These are phyloP conservation scores for Thecophora atra DNA, from an alignment of 2,888 invertebrate species.

Conservation along the genomic window DNA sequence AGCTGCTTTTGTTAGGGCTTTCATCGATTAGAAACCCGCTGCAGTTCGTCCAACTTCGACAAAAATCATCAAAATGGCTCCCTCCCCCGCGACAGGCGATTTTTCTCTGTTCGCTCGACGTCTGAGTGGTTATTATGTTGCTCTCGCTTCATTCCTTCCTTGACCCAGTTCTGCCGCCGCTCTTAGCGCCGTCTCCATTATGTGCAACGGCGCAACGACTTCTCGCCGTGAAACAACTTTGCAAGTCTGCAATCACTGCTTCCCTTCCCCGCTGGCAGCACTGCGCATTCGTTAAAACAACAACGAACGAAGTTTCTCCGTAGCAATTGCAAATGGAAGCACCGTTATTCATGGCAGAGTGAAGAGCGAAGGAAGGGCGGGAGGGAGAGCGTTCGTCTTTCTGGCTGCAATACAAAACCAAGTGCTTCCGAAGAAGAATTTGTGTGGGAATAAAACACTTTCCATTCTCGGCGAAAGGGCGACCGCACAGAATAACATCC, in stretches of 20 bases:
- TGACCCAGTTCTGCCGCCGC: slow-evolving; percentile 23
- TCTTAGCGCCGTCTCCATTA: slow-evolving; percentile 26
- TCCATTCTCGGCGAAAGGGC: slow-evolving; percentile 26
- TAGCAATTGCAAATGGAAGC: not conserved
- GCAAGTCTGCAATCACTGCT: not conserved
- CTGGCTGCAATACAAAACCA: slow-evolving; percentile 11
- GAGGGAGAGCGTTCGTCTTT: not conserved
- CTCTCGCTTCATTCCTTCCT: not conserved
- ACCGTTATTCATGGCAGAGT: not conserved
- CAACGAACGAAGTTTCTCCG: not conserved
- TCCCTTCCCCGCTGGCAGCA: not conserved
- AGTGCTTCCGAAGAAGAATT: not conserved
- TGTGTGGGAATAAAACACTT: slow-evolving; percentile 36
- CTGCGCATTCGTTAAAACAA: not conserved
- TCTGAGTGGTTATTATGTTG: too few relatives aligned
- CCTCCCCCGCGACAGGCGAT: too few relatives aligned
- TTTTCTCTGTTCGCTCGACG: too few relatives aligned
- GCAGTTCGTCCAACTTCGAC: too few relatives aligned
- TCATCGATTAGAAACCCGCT: too few relatives aligned
- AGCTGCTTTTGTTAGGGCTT: too few relatives aligned
- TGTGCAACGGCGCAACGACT: not conserved
- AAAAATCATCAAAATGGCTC: too few relatives aligned
- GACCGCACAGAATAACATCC: slow-evolving; percentile 48
- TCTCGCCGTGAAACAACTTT: not conserved
- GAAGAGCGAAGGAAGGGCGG: not conserved